Base-by-base conservation (phyloP, 2,888 invertebrate genomes). In the Odontomyia ornata region DNA sequence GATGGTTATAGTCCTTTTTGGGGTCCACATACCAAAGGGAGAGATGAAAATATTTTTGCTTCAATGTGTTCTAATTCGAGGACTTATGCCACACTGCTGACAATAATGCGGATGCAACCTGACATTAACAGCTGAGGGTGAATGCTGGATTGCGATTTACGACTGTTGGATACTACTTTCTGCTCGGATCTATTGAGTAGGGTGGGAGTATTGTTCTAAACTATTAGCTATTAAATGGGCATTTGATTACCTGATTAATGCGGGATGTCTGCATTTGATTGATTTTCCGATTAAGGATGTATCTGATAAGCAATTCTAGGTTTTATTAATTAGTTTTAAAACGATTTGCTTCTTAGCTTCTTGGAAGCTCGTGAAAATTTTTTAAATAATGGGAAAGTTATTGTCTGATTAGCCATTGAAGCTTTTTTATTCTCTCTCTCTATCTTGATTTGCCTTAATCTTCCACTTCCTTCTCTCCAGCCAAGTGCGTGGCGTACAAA, bases 1-100 rank as follows among this genome's bases (percentile, higher is more conserved):
- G 60, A 56, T 27, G 64, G 60, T 46, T 57, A 56, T 27, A 25
- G 46, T 1, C 47, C 30, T 13, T 67, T 77, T 76, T 76, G 67
- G 76, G 57, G 46, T 73, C 52, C 75, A 11, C 76, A 78, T 4
- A 23, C 60, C 2, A 79, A 78, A 80, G 80, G 79, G 76, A 73
- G 75, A 67, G 65, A 57, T 72, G 79, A 76, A 60, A 60, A n/a
- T 65, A 46, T 72, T 76, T 77, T 73, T 71, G 71, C 43, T 43
- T 82, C 81, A 80, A 80, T 85, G 83, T 84, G 83, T 85, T 86
- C 85, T 85, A 86, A 86, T 85, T 83, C 85, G 84, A 84, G 84
- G 84, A 86, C 86, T 86, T 86, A 86, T 86, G 85, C 84, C 85
- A 86, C 86, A 84, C 85, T 23, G 73, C 57, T 57, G 73, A 57